Conservation (phyloP, 2,888 invertebrate genomes). For the Drosophila algonquin region DNA sequence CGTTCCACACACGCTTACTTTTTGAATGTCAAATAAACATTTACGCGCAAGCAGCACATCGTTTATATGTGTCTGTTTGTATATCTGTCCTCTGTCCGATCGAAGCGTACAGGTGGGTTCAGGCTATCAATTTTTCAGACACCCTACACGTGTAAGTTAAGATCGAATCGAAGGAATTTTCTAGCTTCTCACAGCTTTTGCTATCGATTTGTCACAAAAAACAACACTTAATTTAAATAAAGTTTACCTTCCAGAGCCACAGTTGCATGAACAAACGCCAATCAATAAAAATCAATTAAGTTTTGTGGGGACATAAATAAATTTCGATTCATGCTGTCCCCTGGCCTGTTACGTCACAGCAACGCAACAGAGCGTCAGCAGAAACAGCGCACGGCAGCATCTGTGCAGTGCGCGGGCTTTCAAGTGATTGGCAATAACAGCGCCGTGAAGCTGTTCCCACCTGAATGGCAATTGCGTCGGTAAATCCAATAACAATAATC, state of each 20-base stretch:
- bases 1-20: constrained; percentile 16
- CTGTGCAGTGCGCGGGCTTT: constrained; percentile 10
- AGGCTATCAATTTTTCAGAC: not conserved
- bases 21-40: constrained; percentile 29
- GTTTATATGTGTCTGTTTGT: not conserved
- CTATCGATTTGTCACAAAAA: constrained; percentile 34
- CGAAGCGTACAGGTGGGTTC: constrained; percentile 20
- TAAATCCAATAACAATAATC: constrained; percentile 1
- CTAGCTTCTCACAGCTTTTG: not conserved
- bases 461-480: constrained; percentile 2
- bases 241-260: constrained; percentile 11
- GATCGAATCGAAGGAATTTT: not conserved
- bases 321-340: constrained; percentile 24
- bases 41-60: constrained; percentile 1
- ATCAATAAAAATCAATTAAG: constrained; percentile 34
- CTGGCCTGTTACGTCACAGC: constrained; percentile 53
- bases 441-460: constrained; percentile 54
- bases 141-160: constrained; percentile 25
- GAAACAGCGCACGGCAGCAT: constrained; percentile 13
- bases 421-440: constrained; percentile 54
- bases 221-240: constrained; percentile 10
- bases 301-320: constrained; percentile 22
- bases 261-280: not conserved
- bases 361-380: constrained; percentile 9
- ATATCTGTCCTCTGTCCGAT: not conserved